Percentiles rank a stretch among this genome's conserved stretches.
Evolutionary conservation across 2,797 vertebrate genomes (phyloP).

Genomic region (Anabas testudineus): DNA sequence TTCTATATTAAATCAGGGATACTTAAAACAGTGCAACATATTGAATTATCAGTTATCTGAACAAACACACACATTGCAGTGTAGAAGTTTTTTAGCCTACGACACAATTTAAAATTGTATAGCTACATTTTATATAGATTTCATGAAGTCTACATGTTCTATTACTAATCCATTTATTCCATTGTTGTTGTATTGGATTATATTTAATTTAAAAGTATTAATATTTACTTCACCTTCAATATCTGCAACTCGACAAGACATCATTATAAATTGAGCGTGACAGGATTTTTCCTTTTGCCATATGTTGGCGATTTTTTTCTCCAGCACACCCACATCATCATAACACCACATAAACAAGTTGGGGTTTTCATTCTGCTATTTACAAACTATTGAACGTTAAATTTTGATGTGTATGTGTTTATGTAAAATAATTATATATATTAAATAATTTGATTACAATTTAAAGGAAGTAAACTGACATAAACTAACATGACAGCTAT

Average conservation of each 20-base stretch:
- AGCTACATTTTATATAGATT: too few species aligned
- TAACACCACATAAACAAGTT: neutral
- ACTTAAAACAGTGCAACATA: neutral
- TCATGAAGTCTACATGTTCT: too few species aligned
- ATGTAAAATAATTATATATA: neutral
- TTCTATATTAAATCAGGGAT: neutral
- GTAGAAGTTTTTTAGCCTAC: neutral
- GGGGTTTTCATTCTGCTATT: too few species aligned
- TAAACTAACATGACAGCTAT: neutral
- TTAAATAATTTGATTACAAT: neutral
- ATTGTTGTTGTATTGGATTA: neutral
- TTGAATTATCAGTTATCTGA: neutral
- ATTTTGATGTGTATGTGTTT: neutral
- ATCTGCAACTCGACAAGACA: neutral
- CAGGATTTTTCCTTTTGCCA: neutral
- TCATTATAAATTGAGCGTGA: neutral
- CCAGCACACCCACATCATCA: neutral
- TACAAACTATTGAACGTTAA: neutral
- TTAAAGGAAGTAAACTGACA: neutral
- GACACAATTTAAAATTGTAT: constrained; percentile 1
- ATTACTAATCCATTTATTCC: too few species aligned
- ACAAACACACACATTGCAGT: neutral
- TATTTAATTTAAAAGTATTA: neutral
- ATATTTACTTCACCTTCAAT: neutral
- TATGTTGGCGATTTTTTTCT: neutral